Percentiles rank a stretch among this genome's conserved stretches.
These are phyloP conservation scores for Neodiprion pinetum DNA, from an alignment of 1,140 invertebrate genomes.

Conservation along the genomic window DNA sequence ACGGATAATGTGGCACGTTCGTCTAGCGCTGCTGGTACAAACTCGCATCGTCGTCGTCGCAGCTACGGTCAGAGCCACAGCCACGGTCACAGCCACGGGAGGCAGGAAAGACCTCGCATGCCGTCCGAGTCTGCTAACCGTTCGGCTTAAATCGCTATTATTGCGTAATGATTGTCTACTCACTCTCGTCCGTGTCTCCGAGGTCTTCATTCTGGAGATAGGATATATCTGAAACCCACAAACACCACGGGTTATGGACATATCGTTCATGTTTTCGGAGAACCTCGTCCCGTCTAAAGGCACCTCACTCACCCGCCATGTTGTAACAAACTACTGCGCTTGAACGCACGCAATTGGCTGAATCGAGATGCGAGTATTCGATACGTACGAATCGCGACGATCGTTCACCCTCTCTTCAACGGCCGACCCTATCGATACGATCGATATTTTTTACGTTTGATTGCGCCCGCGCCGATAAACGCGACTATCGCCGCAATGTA, in stretches of 20 bases:
- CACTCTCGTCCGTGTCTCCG: constrained; percentile 50
- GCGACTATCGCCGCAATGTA: no score
- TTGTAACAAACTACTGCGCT: constrained; percentile 60
- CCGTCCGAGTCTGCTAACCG: constrained; percentile 10
- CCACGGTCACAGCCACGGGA: no score
- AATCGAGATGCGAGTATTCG: neutral
- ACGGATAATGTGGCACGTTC: constrained; percentile 37
- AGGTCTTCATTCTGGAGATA: constrained; percentile 51
- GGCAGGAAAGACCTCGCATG: constrained; percentile 9
- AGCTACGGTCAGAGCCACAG: no score
- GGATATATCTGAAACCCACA: constrained; percentile 61
- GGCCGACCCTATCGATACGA: no score
- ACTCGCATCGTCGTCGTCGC: no score
- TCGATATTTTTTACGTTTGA: no score
- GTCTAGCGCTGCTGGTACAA: no score
- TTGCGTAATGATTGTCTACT: constrained; percentile 35
- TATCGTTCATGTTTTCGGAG: constrained; percentile 52
- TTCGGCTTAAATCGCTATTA: neutral
- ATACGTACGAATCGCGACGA: neutral
- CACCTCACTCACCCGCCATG: constrained; percentile 63
- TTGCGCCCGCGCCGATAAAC: no score
- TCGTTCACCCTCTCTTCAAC: no score
- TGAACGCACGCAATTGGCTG: constrained; percentile 6
- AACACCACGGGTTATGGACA: constrained; percentile 55
- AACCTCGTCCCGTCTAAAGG: constrained; percentile 50